Evolutionary conservation across 37 sponge, comb jelly and placozoan species (phyloP).

Genomic region (Beroe ovata): DNA sequence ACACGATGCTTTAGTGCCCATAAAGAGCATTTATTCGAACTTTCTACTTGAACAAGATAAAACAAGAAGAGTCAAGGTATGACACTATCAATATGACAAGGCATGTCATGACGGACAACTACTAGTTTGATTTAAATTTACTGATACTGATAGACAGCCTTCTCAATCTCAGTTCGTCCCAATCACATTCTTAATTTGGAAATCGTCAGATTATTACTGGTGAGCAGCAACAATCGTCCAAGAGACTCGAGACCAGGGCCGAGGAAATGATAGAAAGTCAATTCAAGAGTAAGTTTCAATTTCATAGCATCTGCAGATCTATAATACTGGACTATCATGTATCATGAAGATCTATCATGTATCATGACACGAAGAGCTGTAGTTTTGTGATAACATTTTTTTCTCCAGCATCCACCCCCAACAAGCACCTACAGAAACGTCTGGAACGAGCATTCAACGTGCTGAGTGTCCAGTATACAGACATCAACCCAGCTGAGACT

Average conservation of each 20-base stretch:
- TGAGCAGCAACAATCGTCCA: constrained; percentile 39
- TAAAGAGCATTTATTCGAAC: constrained; percentile 26
- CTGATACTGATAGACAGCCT: no score
- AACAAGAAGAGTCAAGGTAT: constrained; percentile 54
- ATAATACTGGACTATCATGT: no score
- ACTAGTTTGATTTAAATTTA: no score
- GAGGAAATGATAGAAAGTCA: constrained; percentile 42
- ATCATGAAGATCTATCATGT: no score
- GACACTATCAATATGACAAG: no score
- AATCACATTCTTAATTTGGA: neutral
- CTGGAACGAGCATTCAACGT: constrained; percentile 61
- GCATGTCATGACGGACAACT: no score
- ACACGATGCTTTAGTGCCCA: constrained; percentile 51
- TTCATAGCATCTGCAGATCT: no score
- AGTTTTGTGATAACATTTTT: no score
- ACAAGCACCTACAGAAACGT: constrained; percentile 54
- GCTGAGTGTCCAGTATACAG: constrained; percentile 47
- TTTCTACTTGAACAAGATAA: constrained; percentile 36
- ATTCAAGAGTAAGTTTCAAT: constrained; percentile 21
- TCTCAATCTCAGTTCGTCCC: no score
- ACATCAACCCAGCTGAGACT: neutral
- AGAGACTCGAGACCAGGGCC: constrained; percentile 39
- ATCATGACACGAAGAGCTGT: no score
- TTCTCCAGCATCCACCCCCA: constrained; percentile 25
- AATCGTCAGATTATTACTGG: constrained; percentile 37